Percentiles rank a stretch among this genome's conserved stretches.
phyloP scores from a whole-genome alignment of 2,113 vertebrate genomes.

The Hystrix brachyura region DNA sequence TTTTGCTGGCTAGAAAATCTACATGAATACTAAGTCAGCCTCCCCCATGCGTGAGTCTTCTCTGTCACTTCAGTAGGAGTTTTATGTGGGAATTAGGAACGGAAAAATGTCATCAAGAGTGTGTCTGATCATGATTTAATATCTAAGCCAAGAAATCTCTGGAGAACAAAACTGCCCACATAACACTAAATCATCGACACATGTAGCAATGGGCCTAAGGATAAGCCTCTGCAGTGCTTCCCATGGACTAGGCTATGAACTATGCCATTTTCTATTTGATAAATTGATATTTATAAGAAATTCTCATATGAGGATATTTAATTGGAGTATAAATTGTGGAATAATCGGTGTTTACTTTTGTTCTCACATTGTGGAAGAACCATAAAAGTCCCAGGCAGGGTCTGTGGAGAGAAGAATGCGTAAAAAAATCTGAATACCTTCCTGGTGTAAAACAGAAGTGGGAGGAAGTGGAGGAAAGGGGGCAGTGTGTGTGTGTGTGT shows the following conservation, averaged over 20 bases:
- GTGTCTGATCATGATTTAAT: conserved; percentile 70
- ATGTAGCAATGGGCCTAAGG: background rate
- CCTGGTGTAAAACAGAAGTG: background rate
- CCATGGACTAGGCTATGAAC: background rate
- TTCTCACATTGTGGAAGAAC: background rate
- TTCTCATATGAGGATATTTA: background rate
- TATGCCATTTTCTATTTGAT: background rate
- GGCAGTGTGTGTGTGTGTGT: background rate
- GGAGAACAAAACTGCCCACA: conserved; percentile 64
- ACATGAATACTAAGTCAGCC: conserved; percentile 49
- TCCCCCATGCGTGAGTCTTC: conserved; percentile 65
- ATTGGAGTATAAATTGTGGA: background rate
- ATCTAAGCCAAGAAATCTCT: conserved; percentile 58
- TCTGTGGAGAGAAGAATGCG: background rate
- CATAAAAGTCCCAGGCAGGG: background rate
- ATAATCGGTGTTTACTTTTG: background rate
- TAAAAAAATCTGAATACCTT: background rate
- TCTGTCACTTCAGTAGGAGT: conserved; percentile 74
- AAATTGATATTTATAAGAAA: background rate
- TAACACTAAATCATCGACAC: conserved; percentile 47
- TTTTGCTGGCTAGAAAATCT: conserved; percentile 40
- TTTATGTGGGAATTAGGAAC: conserved; percentile 74
- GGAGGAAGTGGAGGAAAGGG: background rate
- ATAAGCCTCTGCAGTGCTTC: background rate
- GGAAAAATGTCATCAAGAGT: conserved; percentile 72